A percentile compares a stretch with the other conserved stretches of the same genome.
Conservation (phyloP, 2,888 invertebrate genomes). For the Aporophyla nigra region DNA sequence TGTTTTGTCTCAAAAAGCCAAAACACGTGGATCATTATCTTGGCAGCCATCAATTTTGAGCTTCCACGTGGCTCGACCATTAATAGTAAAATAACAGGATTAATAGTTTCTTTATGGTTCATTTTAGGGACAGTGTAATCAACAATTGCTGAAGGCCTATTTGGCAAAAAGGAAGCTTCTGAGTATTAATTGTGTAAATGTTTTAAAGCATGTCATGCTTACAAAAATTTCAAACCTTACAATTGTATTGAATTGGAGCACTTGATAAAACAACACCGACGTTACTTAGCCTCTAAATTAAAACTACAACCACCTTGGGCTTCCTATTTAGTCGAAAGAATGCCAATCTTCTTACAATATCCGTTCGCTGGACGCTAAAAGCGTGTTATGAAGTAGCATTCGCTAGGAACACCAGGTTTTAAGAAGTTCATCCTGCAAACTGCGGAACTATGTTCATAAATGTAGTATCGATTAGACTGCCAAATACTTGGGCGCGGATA, state of each 20-base stretch:
- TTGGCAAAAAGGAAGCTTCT: neutral
- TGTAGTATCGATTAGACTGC: constrained; percentile 20
- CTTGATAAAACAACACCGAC: neutral
- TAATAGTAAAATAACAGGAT: constrained; percentile 2
- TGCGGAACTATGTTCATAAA: constrained; percentile 43
- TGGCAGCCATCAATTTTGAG: neutral
- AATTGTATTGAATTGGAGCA: neutral
- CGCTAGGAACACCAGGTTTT: constrained; percentile 30
- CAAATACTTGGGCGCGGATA: neutral
- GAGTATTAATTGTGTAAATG: neutral
- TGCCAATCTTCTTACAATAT: constrained; percentile 44
- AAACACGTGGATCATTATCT: constrained; percentile 5
- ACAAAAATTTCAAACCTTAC: neutral
- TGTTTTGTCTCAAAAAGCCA: neutral
- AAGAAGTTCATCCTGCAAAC: constrained; percentile 28
- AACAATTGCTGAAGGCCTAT: neutral
- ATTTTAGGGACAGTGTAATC: too few species aligned
- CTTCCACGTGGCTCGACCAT: neutral
- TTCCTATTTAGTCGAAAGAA: constrained; percentile 19
- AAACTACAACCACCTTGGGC: neutral
- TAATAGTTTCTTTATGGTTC: neutral
- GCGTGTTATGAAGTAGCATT: constrained; percentile 24
- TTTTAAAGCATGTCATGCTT: neutral
- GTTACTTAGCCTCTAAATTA: neutral
- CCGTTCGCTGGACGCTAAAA: constrained; percentile 22